phyloP scores from a whole-genome alignment of 1,140 invertebrate genomes.

The Eufriesea mexicana region DNA sequence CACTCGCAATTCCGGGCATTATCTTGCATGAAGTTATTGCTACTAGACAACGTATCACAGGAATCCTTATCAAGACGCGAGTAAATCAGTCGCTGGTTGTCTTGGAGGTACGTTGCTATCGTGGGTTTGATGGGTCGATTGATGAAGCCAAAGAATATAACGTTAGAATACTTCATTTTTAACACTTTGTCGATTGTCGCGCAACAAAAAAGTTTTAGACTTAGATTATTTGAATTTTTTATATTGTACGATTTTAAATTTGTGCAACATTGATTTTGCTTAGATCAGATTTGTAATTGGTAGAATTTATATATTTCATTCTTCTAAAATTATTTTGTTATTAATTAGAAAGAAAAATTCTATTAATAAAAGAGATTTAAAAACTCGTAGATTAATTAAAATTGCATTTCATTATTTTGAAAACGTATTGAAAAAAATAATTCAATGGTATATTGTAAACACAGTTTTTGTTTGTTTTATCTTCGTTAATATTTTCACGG shows the following conservation, averaged over 20 bases:
- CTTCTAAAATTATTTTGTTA: not conserved
- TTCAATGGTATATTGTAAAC: no score
- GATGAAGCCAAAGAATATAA: not conserved
- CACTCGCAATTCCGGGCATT: slow-evolving; percentile 76
- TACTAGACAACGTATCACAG: not conserved
- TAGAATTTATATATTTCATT: not conserved
- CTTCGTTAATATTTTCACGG: no score
- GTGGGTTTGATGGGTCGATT: slow-evolving; percentile 59
- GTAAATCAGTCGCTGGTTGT: slow-evolving; percentile 1
- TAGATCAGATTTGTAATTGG: no score
- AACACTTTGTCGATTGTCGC: not conserved
- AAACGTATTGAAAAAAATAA: no score
- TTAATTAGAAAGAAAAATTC: not conserved
- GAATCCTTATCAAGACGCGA: not conserved
- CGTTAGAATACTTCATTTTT: not conserved
- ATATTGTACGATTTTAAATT: no score
- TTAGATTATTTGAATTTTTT: no score
- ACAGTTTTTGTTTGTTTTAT: no score
- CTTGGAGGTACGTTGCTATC: slow-evolving; percentile 53
- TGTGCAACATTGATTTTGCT: no score
- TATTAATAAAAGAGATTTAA: not conserved
- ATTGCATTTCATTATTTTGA: not conserved
- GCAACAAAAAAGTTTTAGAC: not conserved
- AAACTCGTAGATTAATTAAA: not conserved
- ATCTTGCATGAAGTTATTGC: not conserved